Conservation (phyloP, 1,140 invertebrate species). For the Meloidogyne exigua region DNA sequence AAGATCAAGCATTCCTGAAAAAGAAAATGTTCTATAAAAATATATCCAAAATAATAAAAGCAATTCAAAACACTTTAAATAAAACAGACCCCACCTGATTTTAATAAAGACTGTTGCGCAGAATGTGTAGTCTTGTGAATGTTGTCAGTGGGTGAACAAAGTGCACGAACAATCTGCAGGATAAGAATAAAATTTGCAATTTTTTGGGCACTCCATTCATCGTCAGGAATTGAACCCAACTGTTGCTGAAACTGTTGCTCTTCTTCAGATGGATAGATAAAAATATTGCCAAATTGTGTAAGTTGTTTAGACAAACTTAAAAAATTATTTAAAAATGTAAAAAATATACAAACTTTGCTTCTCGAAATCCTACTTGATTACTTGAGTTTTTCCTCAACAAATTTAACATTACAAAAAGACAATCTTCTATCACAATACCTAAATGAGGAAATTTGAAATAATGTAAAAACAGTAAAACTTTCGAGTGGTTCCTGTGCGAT, state of each 20-base stretch:
- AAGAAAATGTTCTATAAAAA: neutral
- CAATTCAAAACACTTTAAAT: neutral
- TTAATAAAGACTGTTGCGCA: conserved; percentile 84
- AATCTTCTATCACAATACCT: conserved; percentile 95
- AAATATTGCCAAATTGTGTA: conserved; percentile 68
- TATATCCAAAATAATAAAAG: neutral
- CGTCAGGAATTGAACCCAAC: conserved; percentile 68
- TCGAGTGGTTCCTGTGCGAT: conserved; percentile 82
- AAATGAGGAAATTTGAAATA: conserved; percentile 13
- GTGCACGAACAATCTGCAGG: conserved; percentile 78
- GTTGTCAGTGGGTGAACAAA: conserved; percentile 81
- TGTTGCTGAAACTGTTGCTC: conserved; percentile 33
- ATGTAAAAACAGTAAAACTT: conserved; percentile 73
- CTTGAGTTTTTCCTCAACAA: conserved; percentile 89
- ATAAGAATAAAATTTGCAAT: conserved; percentile 88
- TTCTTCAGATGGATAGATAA: conserved; percentile 77
- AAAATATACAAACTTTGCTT: conserved; percentile 70
- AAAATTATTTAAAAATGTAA: conserved; percentile 17
- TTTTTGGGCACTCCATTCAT: conserved; percentile 87
- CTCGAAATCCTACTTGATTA: conserved; percentile 98
- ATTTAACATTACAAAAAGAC: conserved; percentile 88
- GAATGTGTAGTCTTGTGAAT: conserved; percentile 75
- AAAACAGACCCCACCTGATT: conserved; percentile 70
- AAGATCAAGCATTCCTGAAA: conserved; percentile 69
- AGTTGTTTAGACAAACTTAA: conserved; percentile 80